Base-by-base conservation (phyloP, 2,888 invertebrate genomes). In the Athalia cordata region DNA sequence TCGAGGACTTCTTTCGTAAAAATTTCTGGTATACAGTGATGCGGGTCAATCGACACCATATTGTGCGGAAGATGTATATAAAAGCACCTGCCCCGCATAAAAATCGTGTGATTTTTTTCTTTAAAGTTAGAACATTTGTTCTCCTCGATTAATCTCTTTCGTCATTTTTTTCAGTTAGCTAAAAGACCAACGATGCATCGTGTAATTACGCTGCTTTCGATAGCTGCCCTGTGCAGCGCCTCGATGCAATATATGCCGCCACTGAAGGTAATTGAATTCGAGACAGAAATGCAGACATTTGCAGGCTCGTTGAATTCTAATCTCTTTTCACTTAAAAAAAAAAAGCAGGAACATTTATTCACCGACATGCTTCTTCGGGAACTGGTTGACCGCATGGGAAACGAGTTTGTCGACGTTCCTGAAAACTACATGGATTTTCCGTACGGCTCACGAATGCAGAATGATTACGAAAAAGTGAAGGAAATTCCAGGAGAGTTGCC, bases 321-420 rank as follows among this genome's bases (percentile, higher is more conserved):
- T 72, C 8, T 65, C 13, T 1, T 61, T 11, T 3, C 1, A 43
- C 29, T 55, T 3, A 3, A 11, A 55, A 55, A 55, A 55, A 55
- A 55, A 8, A 55, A 55, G 82, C 84, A 94, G 91, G 94, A 95
- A 82, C 93, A 92, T 85, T 92, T 93, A 80, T 91, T 95, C 84
- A 94, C 95, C 74, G 95, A 95, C 86, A 93, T 93, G 79, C 91
- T 96, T 80, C 91, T 96, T 79, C 94, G 95, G 81, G 95, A 96
- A 86, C 92, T 96, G 50, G 94, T 96, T 72, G 95, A 94, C 87
- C 93, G 95, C 79, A 95, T 96, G 94, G 94, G 94, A 78, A 95
- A 94, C 84, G 95, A 96, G 79, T 92, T 95, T 84, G 93, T 92
- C 80, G 94, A 95, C 77, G 92, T 92, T 3, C 93, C 93, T 2